Evolutionary conservation across 2,113 vertebrate species (phyloP), one percentile per base, ranked within the genome.

Genomic region (Amphiprion ocellaris): DNA sequence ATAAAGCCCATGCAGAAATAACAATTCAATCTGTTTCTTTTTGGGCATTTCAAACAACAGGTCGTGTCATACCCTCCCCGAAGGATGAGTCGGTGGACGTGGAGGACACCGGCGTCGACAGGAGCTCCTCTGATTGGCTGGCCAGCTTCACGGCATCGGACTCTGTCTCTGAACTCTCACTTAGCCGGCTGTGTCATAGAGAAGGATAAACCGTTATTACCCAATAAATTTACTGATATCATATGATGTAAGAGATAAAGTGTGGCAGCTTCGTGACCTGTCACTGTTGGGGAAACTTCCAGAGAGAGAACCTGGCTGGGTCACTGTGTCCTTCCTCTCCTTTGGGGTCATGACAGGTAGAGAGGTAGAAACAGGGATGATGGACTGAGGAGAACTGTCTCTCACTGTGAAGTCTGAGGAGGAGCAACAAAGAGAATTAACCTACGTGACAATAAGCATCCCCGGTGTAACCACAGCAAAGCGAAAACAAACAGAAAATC

Each of bases 111-210:
- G 95, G 81, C 1, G 92, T 94, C 64, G 95, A 95, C 23, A 95
- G 82, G 58, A 94, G 84, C 65, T 98, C 97, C 44, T 98, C 97
- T 4, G 97, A 95, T 12, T 93, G 96, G 67, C 95, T 94, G 56
- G 89, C 93, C 52, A 64, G 90, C 78, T 86, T 95, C 91, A 90
- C 94, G 39, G 24, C 58, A 8, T 98, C 96, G 21, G 77, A 82
- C 77, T 98, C 96, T 3, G 92, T 90, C 59, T 97, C 97, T 89
- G 94, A 90, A 68, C 85, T 86, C 81, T 95, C 94, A 17, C 77
- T 89, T 46, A 92, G 81, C 37, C 89, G 91, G 64, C 85, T 92
- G 62, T 5, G 17, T 60, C 21, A 76, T 6, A 52, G 10, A 81
- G 7, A 33, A 69, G 30, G 6, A 39, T 56, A 39, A 58, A 46